Evolutionary conservation across 1,140 invertebrate species (phyloP).

Genomic region (Bombus confusus): DNA sequence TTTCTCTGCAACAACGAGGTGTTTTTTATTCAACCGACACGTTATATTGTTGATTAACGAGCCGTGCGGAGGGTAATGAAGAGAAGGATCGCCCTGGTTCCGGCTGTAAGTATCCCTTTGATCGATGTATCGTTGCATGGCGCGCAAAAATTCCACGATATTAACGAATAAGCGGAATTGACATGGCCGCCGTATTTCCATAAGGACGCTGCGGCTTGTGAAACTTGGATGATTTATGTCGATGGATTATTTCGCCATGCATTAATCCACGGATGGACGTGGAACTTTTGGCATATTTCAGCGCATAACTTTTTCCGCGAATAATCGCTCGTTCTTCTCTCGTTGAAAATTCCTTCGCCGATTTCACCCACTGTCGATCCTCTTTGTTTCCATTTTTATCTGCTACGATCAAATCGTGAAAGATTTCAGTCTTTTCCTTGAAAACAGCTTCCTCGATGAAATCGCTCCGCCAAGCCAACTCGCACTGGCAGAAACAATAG

Average conservation of each 20-base stretch:
- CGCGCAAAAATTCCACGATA: neutral
- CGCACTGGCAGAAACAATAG: fast-evolving
- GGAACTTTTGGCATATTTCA: slow-evolving; percentile 20
- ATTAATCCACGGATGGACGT: slow-evolving; percentile 18
- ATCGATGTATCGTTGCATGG: neutral
- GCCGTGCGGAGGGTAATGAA: neutral
- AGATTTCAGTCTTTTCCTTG: neutral
- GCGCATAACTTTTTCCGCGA: neutral
- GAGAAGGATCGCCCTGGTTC: neutral
- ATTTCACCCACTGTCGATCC: too few relatives aligned
- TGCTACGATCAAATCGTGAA: neutral
- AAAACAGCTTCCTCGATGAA: too few relatives aligned
- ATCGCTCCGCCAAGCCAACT: neutral
- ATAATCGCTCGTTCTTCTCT: too few relatives aligned
- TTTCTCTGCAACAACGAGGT: neutral
- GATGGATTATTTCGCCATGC: slow-evolving; percentile 36
- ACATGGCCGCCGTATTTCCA: neutral
- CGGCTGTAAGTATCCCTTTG: neutral
- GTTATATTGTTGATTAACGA: neutral
- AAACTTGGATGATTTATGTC: slow-evolving; percentile 33
- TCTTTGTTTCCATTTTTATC: neutral
- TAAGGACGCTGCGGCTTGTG: neutral
- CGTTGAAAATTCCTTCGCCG: too few relatives aligned
- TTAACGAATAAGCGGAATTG: slow-evolving; percentile 19
- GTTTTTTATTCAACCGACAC: neutral